phyloP scores from a whole-genome alignment of 2,888 invertebrate genomes.

The Coelogynopora nodosa region DNA sequence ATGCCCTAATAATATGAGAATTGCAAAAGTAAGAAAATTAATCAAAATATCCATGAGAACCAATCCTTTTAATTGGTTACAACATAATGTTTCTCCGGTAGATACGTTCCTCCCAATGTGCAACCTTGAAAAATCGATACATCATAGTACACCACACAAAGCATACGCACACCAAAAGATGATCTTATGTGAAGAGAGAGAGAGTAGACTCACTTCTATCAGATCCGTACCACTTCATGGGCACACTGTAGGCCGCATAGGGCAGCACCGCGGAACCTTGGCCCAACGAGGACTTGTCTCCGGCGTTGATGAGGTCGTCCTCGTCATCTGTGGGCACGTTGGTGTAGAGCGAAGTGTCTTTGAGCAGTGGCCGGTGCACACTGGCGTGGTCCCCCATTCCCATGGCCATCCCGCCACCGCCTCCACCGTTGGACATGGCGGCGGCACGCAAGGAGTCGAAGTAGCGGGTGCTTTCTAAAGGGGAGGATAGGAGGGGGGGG shows the following conservation, averaged over 20 bases:
- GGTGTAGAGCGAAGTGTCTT: slow-evolving; percentile 3
- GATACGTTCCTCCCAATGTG: no score
- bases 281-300: background rate
- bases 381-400: background rate
- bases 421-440: slow-evolving; percentile 7
- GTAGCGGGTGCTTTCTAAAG: background rate
- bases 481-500: background rate
- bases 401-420: background rate
- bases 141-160: no score
- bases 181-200: no score
- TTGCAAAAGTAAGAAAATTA: no score
- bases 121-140: no score
- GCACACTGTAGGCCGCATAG: slow-evolving; percentile 15
- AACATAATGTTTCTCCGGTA: no score
- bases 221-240: slow-evolving; percentile 10
- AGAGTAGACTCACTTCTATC: slow-evolving; percentile 26
- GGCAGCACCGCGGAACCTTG: background rate
- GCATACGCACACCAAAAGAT: no score
- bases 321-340: slow-evolving; percentile 4
- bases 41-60: no score
- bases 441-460: background rate
- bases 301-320: background rate
- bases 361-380: slow-evolving; percentile 4
- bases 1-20: no score
- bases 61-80: no score